Evolutionary conservation across 2,113 vertebrate genomes (phyloP), one percentile per base, ranked within the genome.

Genomic region (Poeciliopsis turrubarensis): DNA sequence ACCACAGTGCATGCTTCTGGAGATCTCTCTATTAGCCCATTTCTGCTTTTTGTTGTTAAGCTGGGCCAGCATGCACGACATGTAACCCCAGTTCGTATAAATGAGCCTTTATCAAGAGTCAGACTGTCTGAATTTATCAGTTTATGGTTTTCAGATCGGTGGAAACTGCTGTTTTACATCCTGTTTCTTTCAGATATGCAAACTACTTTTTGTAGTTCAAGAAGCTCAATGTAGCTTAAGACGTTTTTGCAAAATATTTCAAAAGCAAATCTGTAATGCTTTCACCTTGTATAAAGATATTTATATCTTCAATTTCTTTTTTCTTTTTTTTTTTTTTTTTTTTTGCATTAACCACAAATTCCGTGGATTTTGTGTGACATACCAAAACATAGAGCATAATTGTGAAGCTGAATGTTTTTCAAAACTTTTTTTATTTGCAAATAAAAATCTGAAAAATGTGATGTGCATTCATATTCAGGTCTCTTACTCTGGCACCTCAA

Each of bases 81-180:
- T 51, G 0, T 4, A 26, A 32, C 54, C n/a, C 26, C 1, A 17
- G 4, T 15, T 81, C 5, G n/a, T 19, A 5, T n/a, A 34, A 27
- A 34, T 30, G 15, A 17, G 30, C 3, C 54, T 25, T 27, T 15
- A 63, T 65, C 11, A 73, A 5, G 29, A 63, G 51, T 79, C 39
- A 78, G 72, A 75, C 69, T 31, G 2, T 75, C 0, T 54, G 0
- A 64, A 13, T 29, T 26, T 32, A 44, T 54, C 73, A 67, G 63
- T 39, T 39, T 76, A 17, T 41, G 6, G 4, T 63, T 17, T 80
- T 60, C 29, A 62, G 30, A 54, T n/a, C 12, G 9, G 30, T 68
- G 37, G 70, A 84, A 79, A 69, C 29, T 60, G 57, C 34, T 63
- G 14, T 27, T 37, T 44, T 79, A 27, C 68, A 27, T 71, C 22